Percentiles rank a stretch among this genome's conserved stretches.
Evolutionary conservation across 2,888 invertebrate genomes (phyloP).

Genomic region (Orchesellides sinensis): DNA sequence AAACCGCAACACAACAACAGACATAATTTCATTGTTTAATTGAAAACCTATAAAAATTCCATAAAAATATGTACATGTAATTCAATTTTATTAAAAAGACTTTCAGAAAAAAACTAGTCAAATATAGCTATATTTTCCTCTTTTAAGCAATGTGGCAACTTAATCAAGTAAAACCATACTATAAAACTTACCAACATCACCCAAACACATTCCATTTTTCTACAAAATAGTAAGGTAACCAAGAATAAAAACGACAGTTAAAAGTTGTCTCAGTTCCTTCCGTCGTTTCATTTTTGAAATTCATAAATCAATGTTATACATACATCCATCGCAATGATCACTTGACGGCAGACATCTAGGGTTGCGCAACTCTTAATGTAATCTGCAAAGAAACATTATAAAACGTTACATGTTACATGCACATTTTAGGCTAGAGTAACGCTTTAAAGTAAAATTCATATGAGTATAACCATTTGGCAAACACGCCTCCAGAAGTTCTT

Average conservation of each 20-base stretch:
- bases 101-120: background rate
- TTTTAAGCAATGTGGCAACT: no score
- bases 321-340: slow-evolving; percentile 92
- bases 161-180: no score
- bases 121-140: no score
- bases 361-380: slow-evolving; percentile 96
- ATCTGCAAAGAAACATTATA: slow-evolving; percentile 79
- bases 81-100: background rate
- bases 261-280: slow-evolving; percentile 16
- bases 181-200: slow-evolving; percentile 88
- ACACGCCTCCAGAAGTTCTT: slow-evolving; percentile 92
- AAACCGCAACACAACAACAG: slow-evolving; percentile 88
- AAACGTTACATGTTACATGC: no score
- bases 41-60: slow-evolving; percentile 82
- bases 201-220: slow-evolving; percentile 87
- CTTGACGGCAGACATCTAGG: slow-evolving; percentile 93
- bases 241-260: slow-evolving; percentile 18
- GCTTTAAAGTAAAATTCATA: no score
- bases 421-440: no score
- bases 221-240: slow-evolving; percentile 75
- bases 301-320: slow-evolving; percentile 78
- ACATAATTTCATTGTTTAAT: slow-evolving; percentile 89
- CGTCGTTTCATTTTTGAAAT: slow-evolving; percentile 17
- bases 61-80: background rate
- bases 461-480: slow-evolving; percentile 84